phyloP scores from a whole-genome alignment of 2,797 vertebrate species.

The Spondyliosoma cantharus region DNA sequence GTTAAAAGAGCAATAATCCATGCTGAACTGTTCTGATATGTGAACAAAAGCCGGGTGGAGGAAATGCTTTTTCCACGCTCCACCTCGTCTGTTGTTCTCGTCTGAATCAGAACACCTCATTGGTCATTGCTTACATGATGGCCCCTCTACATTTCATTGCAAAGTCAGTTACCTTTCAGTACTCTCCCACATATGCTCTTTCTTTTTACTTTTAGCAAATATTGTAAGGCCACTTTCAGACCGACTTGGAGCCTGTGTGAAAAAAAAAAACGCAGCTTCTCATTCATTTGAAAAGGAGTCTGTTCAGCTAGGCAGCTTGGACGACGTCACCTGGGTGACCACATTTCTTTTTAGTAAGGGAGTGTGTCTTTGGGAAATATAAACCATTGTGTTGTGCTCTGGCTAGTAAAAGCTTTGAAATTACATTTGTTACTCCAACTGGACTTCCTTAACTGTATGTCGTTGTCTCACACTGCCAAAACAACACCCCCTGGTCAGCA shows the following conservation, averaged over 20 bases:
- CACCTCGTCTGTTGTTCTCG: not conserved
- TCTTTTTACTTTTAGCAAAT: not conserved
- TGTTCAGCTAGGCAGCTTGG: not conserved
- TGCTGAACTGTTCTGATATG: not conserved
- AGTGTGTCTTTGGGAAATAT: not conserved
- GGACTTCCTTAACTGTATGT: not conserved
- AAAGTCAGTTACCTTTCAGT: not conserved
- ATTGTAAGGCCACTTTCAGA: constrained; percentile 1
- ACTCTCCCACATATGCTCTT: not conserved
- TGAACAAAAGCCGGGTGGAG: not conserved
- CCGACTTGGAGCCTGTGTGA: not conserved
- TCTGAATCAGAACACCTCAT: not conserved
- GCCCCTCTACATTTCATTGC: not conserved
- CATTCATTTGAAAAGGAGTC: not conserved
- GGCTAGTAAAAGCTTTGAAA: too few relatives aligned
- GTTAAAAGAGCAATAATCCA: too few relatives aligned
- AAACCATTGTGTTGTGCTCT: not conserved
- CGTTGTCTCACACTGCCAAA: not conserved
- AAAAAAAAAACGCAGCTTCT: not conserved
- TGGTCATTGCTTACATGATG: not conserved
- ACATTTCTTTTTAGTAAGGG: too few relatives aligned
- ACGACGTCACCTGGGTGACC: too few relatives aligned
- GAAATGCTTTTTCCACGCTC: not conserved
- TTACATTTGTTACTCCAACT: not conserved
- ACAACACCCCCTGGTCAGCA: not conserved